A percentile compares a stretch with the other conserved stretches of the same genome.
Evolutionary conservation across 1,140 invertebrate species (phyloP).

Genomic region (Caenorhabditis inopinata): DNA sequence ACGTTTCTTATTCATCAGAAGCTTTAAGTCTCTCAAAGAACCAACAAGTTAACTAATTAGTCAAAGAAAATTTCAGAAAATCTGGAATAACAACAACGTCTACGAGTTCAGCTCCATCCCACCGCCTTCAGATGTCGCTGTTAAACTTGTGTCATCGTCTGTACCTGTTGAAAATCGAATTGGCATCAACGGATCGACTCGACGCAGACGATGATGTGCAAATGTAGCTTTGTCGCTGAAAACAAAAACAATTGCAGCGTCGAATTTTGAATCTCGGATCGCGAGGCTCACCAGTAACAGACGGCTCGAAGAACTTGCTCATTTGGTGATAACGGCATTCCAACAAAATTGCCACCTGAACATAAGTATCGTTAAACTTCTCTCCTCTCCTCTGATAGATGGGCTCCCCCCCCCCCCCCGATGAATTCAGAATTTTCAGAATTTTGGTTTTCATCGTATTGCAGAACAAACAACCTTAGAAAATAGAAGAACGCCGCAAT

Average conservation of each 20-base stretch:
- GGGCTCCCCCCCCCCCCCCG: too few species aligned
- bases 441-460: too few species aligned
- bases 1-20: constrained; percentile 34
- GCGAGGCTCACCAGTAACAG: neutral
- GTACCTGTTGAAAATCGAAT: neutral
- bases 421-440: too few species aligned
- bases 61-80: neutral
- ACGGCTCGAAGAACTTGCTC: constrained; percentile 11
- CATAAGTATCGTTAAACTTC: too few species aligned
- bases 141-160: neutral
- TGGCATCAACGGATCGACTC: constrained; percentile 3
- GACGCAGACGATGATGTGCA: constrained; percentile 1
- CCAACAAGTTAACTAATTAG: neutral
- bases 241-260: neutral
- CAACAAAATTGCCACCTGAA: constrained; percentile 6
- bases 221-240: constrained; percentile 18
- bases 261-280: too few species aligned
- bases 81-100: too few species aligned
- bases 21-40: neutral
- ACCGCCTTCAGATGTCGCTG: neutral
- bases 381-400: too few species aligned
- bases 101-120: neutral
- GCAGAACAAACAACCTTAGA: too few species aligned
- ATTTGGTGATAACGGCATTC: constrained; percentile 18
- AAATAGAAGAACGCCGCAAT: too few species aligned